Conservation (phyloP, 2,888 invertebrate genomes). For the Himalopsyche tibetana region DNA sequence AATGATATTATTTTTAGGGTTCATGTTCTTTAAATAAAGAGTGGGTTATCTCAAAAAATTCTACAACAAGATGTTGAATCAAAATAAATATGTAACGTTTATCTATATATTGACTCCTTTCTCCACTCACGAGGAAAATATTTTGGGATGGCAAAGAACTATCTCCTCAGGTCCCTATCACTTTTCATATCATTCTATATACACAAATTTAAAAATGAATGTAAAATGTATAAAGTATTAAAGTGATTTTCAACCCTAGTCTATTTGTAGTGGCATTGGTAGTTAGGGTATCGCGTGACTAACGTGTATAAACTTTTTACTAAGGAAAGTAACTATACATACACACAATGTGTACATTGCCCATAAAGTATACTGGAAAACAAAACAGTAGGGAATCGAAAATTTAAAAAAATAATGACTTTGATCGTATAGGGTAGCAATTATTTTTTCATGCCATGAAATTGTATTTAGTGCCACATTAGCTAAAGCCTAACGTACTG, state of each 20-base stretch:
- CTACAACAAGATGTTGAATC: too few species aligned
- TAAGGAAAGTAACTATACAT: not conserved
- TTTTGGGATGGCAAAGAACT: too few species aligned
- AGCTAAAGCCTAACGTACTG: not conserved
- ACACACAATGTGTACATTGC: not conserved
- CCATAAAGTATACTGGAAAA: not conserved
- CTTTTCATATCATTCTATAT: too few species aligned
- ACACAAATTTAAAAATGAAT: too few species aligned
- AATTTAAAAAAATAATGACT: not conserved
- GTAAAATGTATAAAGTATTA: too few species aligned
- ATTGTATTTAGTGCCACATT: not conserved
- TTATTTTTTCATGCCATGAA: not conserved
- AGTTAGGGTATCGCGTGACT: constrained; percentile 58
- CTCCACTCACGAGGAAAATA: too few species aligned
- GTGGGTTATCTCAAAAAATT: too few species aligned
- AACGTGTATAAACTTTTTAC: constrained; percentile 39
- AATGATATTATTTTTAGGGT: too few species aligned
- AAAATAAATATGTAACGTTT: too few species aligned
- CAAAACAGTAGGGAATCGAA: not conserved
- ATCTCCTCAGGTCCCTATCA: too few species aligned
- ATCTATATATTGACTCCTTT: too few species aligned
- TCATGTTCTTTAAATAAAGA: too few species aligned
- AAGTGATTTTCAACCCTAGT: not conserved
- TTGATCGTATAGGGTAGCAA: constrained; percentile 6
- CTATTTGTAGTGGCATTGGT: not conserved